Conservation (phyloP, 2,888 invertebrate species). For the Lasioglossum malachurum region DNA sequence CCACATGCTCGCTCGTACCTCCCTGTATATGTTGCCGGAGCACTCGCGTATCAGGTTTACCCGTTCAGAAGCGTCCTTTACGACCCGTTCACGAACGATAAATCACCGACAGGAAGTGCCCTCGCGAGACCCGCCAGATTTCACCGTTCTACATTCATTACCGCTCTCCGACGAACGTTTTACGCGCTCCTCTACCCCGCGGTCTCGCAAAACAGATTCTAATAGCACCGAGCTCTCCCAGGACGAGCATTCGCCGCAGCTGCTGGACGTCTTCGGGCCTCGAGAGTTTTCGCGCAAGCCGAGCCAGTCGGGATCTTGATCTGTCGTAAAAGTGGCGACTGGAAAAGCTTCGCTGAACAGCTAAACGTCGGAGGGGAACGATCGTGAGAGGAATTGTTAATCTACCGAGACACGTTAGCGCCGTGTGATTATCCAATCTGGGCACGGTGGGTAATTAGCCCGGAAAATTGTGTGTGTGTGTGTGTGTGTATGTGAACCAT, state of each 20-base stretch:
- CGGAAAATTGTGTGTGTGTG: no score
- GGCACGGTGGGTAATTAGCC: no score
- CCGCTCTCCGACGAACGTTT: slow-evolving; percentile 45
- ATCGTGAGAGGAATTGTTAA: background rate
- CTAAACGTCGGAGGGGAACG: background rate
- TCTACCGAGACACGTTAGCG: no score
- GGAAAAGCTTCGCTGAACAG: background rate
- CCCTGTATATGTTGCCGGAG: background rate
- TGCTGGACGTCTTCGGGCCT: background rate
- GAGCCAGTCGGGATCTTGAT: slow-evolving; percentile 15
- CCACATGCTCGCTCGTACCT: background rate
- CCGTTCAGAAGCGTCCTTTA: slow-evolving; percentile 44
- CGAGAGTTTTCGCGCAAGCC: background rate
- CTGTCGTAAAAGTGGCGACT: slow-evolving; percentile 49
- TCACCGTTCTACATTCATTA: slow-evolving; percentile 62
- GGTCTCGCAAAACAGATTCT: slow-evolving; percentile 48
- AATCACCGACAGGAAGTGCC: slow-evolving; percentile 55
- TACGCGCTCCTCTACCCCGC: slow-evolving; percentile 37
- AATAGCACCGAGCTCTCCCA: slow-evolving; percentile 8
- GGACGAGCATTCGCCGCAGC: slow-evolving; percentile 15
- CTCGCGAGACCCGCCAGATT: slow-evolving; percentile 50
- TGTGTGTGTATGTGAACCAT: no score
- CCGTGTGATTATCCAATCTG: background rate
- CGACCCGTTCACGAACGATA: slow-evolving; percentile 51
- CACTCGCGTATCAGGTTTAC: background rate